A percentile compares a stretch with the other conserved stretches of the same genome.
Conservation (phyloP, 2,888 invertebrate species). For the Platycheirus albimanus region DNA sequence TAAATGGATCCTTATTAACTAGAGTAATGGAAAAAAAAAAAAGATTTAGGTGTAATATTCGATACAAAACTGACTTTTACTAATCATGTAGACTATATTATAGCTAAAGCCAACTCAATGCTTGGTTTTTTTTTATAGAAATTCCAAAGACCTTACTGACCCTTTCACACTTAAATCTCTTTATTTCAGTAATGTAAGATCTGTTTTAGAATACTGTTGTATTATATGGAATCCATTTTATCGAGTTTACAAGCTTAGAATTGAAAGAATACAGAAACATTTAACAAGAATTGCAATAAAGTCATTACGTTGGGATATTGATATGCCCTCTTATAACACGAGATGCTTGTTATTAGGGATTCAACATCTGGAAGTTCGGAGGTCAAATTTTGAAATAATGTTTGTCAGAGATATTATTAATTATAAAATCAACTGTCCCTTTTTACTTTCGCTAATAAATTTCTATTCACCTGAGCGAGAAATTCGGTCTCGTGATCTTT, state of each 20-base stretch:
- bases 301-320: conserved; percentile 13
- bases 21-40: too few relatives aligned
- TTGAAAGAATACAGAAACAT: conserved; percentile 10
- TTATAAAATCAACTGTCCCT: not conserved
- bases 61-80: not conserved
- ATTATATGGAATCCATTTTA: conserved; percentile 16
- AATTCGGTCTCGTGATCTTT: not conserved
- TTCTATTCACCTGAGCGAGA: conserved; percentile 1
- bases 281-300: conserved; percentile 2
- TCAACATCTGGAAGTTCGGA: not conserved
- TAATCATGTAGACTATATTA: not conserved
- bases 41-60: conserved; percentile 8
- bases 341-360: conserved; percentile 3
- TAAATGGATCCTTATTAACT: too few relatives aligned
- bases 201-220: conserved; percentile 4
- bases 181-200: conserved; percentile 1
- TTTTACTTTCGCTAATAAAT: conserved; percentile 1
- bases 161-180: conserved; percentile 9
- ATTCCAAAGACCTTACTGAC: conserved; percentile 9
- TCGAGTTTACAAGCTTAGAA: conserved; percentile 6
- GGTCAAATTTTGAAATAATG: conserved; percentile 6
- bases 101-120: conserved; percentile 8
- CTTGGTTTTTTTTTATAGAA: conserved; percentile 12
- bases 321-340: conserved; percentile 3
- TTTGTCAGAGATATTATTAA: conserved; percentile 1